These are phyloP conservation scores for Drosophila prostipennis DNA, from an alignment of 2,888 invertebrate genomes.

Conservation along the genomic window DNA sequence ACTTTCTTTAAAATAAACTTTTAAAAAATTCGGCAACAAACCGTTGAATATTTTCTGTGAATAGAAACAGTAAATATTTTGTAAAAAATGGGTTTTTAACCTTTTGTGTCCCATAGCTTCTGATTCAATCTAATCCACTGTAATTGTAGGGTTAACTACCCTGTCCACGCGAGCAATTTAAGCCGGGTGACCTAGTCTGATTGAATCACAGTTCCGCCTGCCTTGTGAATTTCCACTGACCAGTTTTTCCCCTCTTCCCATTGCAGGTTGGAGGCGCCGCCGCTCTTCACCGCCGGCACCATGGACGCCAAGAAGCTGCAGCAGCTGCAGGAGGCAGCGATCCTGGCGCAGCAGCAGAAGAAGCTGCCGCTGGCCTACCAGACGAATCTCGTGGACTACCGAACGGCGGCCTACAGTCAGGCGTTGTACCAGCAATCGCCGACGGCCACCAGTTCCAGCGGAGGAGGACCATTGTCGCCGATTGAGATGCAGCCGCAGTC, in stretches of 20 bases:
- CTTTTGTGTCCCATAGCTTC: too few species aligned
- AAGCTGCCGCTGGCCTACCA: constrained; percentile 85
- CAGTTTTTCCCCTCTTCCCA: neutral
- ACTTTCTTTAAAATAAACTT: too few species aligned
- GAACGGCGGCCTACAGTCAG: constrained; percentile 84
- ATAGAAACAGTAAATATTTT: too few species aligned
- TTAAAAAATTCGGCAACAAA: too few species aligned
- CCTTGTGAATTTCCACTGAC: neutral
- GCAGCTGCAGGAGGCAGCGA: constrained; percentile 83
- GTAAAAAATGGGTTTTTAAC: too few species aligned
- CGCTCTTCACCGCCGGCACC: constrained; percentile 86
- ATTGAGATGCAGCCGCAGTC: constrained; percentile 83
- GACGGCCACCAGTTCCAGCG: constrained; percentile 80
- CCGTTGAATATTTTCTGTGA: too few species aligned
- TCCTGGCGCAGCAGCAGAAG: constrained; percentile 73
- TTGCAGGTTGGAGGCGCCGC: constrained; percentile 89
- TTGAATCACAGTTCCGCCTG: constrained; percentile 44
- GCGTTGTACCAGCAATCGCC: constrained; percentile 79
- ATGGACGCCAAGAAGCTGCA: constrained; percentile 89
- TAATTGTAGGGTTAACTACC: neutral
- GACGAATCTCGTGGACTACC: constrained; percentile 84
- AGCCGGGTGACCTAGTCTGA: constrained; percentile 50
- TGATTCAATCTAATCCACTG: too few species aligned
- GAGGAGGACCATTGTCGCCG: constrained; percentile 81
- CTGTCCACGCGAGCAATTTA: constrained; percentile 61